Conservation (phyloP, 2,113 vertebrate species). For the Cyanoderma ruficeps region DNA sequence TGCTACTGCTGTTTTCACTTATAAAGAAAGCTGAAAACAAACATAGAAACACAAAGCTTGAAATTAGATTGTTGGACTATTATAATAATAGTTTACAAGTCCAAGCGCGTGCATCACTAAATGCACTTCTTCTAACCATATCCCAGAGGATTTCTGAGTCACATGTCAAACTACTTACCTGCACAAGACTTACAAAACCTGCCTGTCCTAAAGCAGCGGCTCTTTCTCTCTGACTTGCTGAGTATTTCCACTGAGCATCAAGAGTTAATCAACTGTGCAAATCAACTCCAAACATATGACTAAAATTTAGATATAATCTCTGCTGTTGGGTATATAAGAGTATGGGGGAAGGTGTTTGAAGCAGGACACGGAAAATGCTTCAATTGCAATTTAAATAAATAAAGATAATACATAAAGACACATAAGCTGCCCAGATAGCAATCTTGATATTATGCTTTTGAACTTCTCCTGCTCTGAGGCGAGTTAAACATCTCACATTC, state of each 20-base stretch:
- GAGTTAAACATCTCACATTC: slow-evolving; percentile 1
- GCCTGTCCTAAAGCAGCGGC: neutral
- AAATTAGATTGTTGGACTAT: neutral
- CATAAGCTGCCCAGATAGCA: neutral
- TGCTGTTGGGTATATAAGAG: neutral
- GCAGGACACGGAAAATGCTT: neutral
- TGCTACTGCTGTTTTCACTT: neutral
- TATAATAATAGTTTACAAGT: neutral
- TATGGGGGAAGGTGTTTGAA: neutral
- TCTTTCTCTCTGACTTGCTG: neutral
- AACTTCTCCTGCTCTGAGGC: neutral
- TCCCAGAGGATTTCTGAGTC: neutral
- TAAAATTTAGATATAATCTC: neutral
- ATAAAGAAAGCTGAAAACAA: neutral
- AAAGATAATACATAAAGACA: neutral
- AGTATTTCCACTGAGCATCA: neutral
- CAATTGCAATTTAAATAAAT: neutral
- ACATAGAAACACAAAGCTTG: neutral
- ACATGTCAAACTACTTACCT: neutral
- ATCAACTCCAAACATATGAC: neutral
- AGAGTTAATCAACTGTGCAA: neutral
- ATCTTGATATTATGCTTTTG: neutral
- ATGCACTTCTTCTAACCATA: neutral
- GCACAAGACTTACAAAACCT: neutral
- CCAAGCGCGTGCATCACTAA: neutral